A percentile compares a stretch with the other conserved stretches of the same genome.
phyloP scores from a whole-genome alignment of 2,888 invertebrate genomes.

The Herminia tarsipennalis region DNA sequence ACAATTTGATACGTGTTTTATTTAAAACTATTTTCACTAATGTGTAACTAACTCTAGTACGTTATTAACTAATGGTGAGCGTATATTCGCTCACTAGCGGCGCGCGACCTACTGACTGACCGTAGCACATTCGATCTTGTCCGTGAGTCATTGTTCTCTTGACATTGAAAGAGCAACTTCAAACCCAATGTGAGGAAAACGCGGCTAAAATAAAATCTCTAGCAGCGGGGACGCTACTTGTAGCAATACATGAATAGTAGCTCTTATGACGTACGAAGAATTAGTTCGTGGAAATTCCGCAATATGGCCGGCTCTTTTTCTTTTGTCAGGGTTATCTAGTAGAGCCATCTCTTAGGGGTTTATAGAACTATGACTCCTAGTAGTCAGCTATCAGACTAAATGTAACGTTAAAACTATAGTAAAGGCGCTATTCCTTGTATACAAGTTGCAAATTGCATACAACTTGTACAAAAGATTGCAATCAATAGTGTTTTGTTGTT shows the following conservation, averaged over 20 bases:
- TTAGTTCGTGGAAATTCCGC: slow-evolving; percentile 35
- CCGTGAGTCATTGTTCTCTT: slow-evolving; percentile 56
- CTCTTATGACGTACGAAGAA: slow-evolving; percentile 25
- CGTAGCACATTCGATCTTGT: slow-evolving; percentile 54
- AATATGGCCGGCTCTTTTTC: slow-evolving; percentile 6
- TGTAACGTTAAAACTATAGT: too few species aligned
- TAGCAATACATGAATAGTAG: slow-evolving; percentile 19
- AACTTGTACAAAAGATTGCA: too few species aligned
- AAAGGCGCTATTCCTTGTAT: too few species aligned
- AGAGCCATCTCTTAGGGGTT: slow-evolving; percentile 45
- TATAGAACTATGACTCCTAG: slow-evolving; percentile 6
- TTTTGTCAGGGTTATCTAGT: slow-evolving; percentile 15
- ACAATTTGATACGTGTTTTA: slow-evolving; percentile 55
- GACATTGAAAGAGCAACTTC: slow-evolving; percentile 52
- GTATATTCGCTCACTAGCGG: slow-evolving; percentile 31
- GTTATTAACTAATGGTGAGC: slow-evolving; percentile 52
- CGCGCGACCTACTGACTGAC: slow-evolving; percentile 59
- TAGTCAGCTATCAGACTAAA: not conserved
- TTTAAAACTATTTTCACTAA: slow-evolving; percentile 44
- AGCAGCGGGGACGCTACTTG: slow-evolving; percentile 16
- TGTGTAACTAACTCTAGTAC: slow-evolving; percentile 49
- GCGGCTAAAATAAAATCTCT: slow-evolving; percentile 17
- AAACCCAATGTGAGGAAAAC: slow-evolving; percentile 27
- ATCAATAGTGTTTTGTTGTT: too few species aligned
- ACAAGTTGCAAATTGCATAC: too few species aligned